phyloP scores from a whole-genome alignment of 2,797 vertebrate genomes.

The Erithacus rubecula region DNA sequence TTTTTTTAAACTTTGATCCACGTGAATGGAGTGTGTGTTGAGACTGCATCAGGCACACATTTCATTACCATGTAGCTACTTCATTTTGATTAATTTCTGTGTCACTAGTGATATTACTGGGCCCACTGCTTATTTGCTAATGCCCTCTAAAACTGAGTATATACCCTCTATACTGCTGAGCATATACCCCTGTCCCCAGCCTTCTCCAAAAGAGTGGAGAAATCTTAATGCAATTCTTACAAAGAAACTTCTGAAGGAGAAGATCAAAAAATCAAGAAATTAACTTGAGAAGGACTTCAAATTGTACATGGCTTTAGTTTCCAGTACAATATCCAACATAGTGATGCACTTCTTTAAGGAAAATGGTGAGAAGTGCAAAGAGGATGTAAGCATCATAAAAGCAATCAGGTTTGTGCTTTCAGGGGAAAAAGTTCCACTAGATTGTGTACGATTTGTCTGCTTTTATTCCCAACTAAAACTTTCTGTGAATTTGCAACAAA shows the following conservation, averaged over 20 bases:
- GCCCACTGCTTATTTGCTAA: not conserved
- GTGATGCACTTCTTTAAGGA: not conserved
- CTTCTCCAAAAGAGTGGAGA: not conserved
- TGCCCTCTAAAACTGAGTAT: not conserved
- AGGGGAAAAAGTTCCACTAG: not conserved
- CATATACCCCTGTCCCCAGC: not conserved
- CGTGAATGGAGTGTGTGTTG: not conserved
- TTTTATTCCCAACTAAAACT: not conserved
- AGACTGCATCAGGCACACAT: not conserved
- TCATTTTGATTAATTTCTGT: not conserved
- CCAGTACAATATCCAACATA: not conserved
- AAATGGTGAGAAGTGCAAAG: accelerated
- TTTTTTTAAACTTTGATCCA: not conserved
- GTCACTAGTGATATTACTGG: not conserved
- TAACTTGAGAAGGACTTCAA: not conserved
- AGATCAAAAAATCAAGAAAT: not conserved
- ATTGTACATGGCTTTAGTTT: not conserved
- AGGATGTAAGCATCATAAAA: not conserved
- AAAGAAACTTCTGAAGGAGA: not conserved
- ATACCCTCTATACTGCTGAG: not conserved
- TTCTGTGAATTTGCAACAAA: not conserved
- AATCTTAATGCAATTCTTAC: not conserved
- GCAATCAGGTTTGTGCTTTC: not conserved
- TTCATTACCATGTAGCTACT: not conserved
- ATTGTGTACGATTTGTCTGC: not conserved